phyloP scores from a whole-genome alignment of 23 tunicate genomes.

The Trididemnum nubilum region DNA sequence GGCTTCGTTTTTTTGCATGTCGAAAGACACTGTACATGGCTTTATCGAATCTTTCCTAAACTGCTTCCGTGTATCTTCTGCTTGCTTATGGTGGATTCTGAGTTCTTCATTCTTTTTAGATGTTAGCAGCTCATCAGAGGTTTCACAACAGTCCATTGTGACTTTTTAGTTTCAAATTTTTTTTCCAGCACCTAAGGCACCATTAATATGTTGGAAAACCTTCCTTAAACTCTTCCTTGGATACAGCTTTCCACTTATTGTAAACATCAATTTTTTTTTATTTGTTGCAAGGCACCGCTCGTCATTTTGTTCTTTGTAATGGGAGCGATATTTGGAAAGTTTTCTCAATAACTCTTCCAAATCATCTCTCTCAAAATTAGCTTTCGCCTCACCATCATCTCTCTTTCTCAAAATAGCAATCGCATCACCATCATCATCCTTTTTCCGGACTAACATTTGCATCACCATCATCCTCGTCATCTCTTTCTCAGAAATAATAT shows the following conservation, averaged over 20 bases:
- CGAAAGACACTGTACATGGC: too few relatives aligned
- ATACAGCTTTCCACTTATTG: neutral
- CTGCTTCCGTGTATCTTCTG: neutral
- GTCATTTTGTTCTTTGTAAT: neutral
- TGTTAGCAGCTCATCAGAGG: neutral
- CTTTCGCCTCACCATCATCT: too few relatives aligned
- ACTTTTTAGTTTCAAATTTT: neutral
- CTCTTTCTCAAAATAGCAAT: too few relatives aligned
- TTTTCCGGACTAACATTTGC: too few relatives aligned
- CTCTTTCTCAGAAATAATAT: too few relatives aligned
- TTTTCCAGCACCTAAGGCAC: neutral
- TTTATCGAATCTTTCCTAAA: neutral
- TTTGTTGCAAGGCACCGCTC: neutral
- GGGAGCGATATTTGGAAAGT: neutral
- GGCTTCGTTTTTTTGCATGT: too few relatives aligned
- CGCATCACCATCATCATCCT: too few relatives aligned
- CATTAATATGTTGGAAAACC: neutral
- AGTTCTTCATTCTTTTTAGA: neutral
- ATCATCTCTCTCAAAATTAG: too few relatives aligned
- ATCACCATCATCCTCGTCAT: too few relatives aligned
- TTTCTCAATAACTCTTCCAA: neutral
- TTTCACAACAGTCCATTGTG: neutral
- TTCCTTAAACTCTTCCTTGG: too few relatives aligned
- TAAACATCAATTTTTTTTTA: neutral
- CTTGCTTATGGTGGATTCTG: neutral